These are phyloP conservation scores for Minunthozetes semirufus DNA, from an alignment of 2,888 invertebrate genomes.

Conservation along the genomic window DNA sequence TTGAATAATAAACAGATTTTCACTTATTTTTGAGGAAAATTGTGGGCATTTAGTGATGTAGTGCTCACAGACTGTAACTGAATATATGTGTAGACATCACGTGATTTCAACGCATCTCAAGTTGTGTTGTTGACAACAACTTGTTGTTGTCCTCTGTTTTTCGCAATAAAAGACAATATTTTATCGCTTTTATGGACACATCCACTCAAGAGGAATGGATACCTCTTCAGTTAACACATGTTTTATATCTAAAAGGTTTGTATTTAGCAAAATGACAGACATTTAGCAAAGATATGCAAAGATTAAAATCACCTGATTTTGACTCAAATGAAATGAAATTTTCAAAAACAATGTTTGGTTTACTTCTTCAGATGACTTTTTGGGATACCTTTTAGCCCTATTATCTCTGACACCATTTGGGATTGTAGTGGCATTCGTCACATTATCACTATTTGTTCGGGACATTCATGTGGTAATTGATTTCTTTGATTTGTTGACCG, in stretches of 20 bases:
- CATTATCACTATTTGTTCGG: slow-evolving; percentile 30
- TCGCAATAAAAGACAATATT: not conserved
- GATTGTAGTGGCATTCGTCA: slow-evolving; percentile 34
- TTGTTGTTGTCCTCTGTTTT: not conserved
- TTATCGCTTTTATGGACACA: not conserved
- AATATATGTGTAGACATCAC: not conserved
- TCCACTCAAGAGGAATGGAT: slow-evolving; percentile 29
- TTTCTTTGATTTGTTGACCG: not conserved
- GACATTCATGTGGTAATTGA: slow-evolving; percentile 34
- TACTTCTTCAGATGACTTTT: slow-evolving; percentile 25
- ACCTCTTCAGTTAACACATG: slow-evolving; percentile 24
- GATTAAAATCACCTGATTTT: not conserved
- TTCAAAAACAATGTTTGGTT: not conserved
- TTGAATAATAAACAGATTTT: too few species aligned
- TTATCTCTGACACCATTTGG: slow-evolving; percentile 31
- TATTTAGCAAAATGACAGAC: not conserved
- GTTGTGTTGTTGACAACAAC: not conserved
- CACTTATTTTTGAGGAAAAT: too few species aligned
- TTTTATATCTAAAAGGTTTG: slow-evolving; percentile 36
- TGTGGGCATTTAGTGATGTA: too few species aligned
- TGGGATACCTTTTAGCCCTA: slow-evolving; percentile 31
- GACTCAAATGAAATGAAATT: not conserved
- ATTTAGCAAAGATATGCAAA: too few species aligned
- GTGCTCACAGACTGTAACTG: too few species aligned
- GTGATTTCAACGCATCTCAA: slow-evolving; percentile 8